Evolutionary conservation across 2,888 invertebrate species (phyloP).

Genomic region (Eupelmus urozonus): DNA sequence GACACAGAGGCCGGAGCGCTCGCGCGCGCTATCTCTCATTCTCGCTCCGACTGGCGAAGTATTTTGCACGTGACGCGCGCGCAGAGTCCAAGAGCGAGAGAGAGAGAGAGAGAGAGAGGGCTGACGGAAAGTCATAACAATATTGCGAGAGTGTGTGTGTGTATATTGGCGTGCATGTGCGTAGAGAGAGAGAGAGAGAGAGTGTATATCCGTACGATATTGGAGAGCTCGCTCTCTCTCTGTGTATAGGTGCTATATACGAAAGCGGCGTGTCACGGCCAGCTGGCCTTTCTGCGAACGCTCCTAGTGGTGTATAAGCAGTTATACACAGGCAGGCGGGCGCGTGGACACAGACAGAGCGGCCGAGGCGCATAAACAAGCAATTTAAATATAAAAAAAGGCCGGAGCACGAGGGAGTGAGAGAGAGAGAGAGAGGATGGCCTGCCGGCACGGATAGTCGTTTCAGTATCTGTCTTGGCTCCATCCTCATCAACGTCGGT

Average conservation of each 20-base stretch:
- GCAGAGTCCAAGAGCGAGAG: background rate
- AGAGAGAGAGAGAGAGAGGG: background rate
- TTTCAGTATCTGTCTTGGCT: too few relatives aligned
- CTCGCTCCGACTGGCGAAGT: background rate
- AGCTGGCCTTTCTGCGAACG: background rate
- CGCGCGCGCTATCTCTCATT: background rate
- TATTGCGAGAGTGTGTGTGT: too few relatives aligned
- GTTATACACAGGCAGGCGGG: background rate
- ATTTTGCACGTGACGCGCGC: conserved; percentile 11
- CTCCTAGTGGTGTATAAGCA: background rate
- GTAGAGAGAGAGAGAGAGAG: conserved; percentile 4
- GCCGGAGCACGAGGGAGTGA: too few relatives aligned
- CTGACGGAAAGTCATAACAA: too few relatives aligned
- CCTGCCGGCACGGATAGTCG: too few relatives aligned
- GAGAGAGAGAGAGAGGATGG: too few relatives aligned
- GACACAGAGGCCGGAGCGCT: too few relatives aligned
- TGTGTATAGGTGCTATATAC: too few relatives aligned
- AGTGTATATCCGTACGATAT: background rate
- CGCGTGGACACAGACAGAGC: background rate
- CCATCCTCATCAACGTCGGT: too few relatives aligned
- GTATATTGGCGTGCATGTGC: too few relatives aligned
- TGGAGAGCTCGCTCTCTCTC: too few relatives aligned
- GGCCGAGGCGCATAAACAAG: conserved; percentile 8
- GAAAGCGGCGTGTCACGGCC: background rate
- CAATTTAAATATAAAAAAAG: conserved; percentile 15